Evolutionary conservation across 2,113 vertebrate genomes (phyloP), one percentile per base, ranked within the genome.

Genomic region (Cephalopholis sonnerati): DNA sequence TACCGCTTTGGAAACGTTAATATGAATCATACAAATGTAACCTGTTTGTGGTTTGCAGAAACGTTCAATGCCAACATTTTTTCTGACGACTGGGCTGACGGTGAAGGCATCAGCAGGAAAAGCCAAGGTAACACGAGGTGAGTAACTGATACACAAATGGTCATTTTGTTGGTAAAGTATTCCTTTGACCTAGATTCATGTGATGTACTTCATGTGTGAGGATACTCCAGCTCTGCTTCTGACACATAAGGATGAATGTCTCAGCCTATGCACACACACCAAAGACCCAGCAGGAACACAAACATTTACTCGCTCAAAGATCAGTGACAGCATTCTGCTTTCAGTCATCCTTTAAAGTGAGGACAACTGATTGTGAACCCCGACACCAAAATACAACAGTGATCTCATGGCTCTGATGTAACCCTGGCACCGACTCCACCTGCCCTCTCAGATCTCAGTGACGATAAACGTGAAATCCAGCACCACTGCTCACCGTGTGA

Each of bases 401-500:
- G 85, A 89, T 57, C 71, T 88, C 41, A 82, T 41, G 48, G 4
- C 53, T 65, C 69, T 74, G 65, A 81, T 57, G n/a, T 25, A 78
- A 51, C 64, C n/a, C 44, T 57, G 78, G 50, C 70, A 27, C 41
- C 16, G 3, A 53, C 63, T 64, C 63, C 29, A 53, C 64, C 77
- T 24, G 32, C n/a, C 55, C 22, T 78, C 44, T 51, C 66, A 58
- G n/a, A 68, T 74, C 50, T 74, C 80, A 69, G 10, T 50, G 63
- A 75, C 25, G 59, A 50, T 59, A 73, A 78, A 46, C 64, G 48
- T 77, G 77, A 81, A 67, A 77, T 59, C 4, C n/a, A 29, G 65
- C 77, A 77, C 71, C 44, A 36, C 85, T 59, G 55, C 93, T 94
- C 75, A 92, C 91, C 88, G 1, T 79, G 41, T 51, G 81, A 68